A percentile compares a stretch with the other conserved stretches of the same genome.
Evolutionary conservation across 1,140 invertebrate genomes (phyloP).

Genomic region (Macrosteles quadrilineatus): DNA sequence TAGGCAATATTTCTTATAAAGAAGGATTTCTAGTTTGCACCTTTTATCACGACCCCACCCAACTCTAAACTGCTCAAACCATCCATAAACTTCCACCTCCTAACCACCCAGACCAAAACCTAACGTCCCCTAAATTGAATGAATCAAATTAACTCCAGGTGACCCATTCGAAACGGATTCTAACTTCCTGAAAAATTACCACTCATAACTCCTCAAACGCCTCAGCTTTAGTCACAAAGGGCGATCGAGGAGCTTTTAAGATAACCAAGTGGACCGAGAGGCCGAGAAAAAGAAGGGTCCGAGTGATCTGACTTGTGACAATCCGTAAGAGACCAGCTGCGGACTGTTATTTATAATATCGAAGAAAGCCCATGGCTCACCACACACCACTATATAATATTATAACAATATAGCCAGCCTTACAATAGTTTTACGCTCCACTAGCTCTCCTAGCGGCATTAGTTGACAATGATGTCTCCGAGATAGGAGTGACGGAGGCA

Average conservation of each 20-base stretch:
- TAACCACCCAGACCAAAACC: no score
- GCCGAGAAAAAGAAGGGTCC: slow-evolving; percentile 3
- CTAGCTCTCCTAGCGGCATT: slow-evolving; percentile 10
- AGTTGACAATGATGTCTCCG: slow-evolving; percentile 12
- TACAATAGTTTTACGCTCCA: slow-evolving; percentile 20
- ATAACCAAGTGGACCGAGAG: slow-evolving; percentile 8
- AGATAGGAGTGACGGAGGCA: slow-evolving; percentile 9
- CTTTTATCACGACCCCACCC: no score
- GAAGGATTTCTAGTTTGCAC: no score
- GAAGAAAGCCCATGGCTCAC: slow-evolving; percentile 1
- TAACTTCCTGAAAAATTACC: slow-evolving; percentile 19
- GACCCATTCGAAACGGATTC: slow-evolving; percentile 17
- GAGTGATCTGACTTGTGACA: slow-evolving; percentile 13
- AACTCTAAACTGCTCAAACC: no score
- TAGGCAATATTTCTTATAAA: no score
- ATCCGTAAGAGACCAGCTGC: not conserved
- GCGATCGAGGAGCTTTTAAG: not conserved
- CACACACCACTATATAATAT: slow-evolving; percentile 26
- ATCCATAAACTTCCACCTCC: no score
- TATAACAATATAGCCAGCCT: slow-evolving; percentile 15
- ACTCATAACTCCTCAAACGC: slow-evolving; percentile 11
- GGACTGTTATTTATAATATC: slow-evolving; percentile 6
- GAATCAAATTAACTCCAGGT: slow-evolving; percentile 13
- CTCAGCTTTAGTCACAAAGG: not conserved
- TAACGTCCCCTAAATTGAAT: no score